These are phyloP conservation scores for Chaetura pelagica DNA, from an alignment of 2,113 vertebrate genomes.

Conservation along the genomic window DNA sequence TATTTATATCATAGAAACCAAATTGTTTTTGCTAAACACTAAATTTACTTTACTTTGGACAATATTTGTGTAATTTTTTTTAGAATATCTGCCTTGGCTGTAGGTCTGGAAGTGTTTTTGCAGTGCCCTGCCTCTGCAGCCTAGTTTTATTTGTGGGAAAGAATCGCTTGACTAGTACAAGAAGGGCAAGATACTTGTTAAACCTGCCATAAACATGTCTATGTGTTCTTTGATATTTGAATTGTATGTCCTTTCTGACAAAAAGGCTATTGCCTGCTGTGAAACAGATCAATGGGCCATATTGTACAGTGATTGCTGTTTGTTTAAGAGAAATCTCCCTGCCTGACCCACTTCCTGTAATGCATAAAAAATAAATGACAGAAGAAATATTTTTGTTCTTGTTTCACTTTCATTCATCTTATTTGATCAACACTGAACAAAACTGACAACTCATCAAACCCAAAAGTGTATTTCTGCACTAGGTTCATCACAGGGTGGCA, in stretches of 20 bases:
- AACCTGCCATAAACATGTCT: constrained; percentile 31
- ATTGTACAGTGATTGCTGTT: constrained; percentile 75
- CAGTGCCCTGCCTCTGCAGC: not conserved
- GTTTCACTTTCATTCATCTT: constrained; percentile 83
- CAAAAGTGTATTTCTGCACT: constrained; percentile 73
- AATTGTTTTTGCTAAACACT: not conserved
- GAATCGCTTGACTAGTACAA: not conserved
- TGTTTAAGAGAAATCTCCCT: constrained; percentile 77
- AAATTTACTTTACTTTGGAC: not conserved
- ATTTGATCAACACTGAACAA: constrained; percentile 84
- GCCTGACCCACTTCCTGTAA: constrained; percentile 78
- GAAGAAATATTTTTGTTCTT: constrained; percentile 81
- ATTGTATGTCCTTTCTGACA: constrained; percentile 47
- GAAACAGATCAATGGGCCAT: constrained; percentile 70
- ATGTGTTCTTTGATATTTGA: constrained; percentile 1
- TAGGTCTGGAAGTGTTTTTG: not conserved
- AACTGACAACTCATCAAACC: constrained; percentile 86
- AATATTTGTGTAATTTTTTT: not conserved
- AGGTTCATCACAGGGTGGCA: constrained; percentile 81
- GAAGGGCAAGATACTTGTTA: not conserved
- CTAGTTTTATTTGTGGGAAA: not conserved
- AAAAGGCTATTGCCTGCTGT: constrained; percentile 37
- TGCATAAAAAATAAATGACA: constrained; percentile 75
- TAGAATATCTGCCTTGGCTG: not conserved
- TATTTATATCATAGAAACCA: not conserved